Evolutionary conservation across 2,797 vertebrate genomes (phyloP), one percentile per base, ranked within the genome.

Genomic region (Argya squamiceps): DNA sequence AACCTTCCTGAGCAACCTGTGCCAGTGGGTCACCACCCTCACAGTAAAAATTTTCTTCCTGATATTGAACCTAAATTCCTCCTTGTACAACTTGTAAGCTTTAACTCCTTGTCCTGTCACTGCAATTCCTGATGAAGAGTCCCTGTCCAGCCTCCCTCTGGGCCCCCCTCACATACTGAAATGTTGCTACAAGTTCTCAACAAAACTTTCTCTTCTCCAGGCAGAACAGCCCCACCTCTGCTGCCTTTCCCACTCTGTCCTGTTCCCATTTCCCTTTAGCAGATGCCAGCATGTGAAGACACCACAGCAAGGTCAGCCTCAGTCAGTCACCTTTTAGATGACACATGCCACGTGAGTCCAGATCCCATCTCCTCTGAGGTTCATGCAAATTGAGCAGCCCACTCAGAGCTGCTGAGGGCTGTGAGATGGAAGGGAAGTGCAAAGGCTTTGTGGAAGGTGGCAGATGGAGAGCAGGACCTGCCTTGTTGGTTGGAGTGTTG

Each of bases 401-500:
- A 21, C 59, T 49, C 26, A 46, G 50, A 76, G 92, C 64, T 81
- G n/a, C 73, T 32, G 73, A 56, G 82, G 74, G 41, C 53, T 78
- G 39, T 4, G 76, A 92, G 65, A 47, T 87, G 78, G 36, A 76
- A 84, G 44, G 20, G 9, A 84, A 60, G 56, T 27, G 89, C 50
- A 63, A 76, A 89, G 70, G 67, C 69, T 74, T 71, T 44, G 23
- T 26, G 29, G 14, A 84, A 23, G 59, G 12, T 53, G 41, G 64
- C 92, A 97, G 92, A 95, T 94, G 93, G 92, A 93, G 69, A 71
- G 43, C 80, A 84, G 63, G 77, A 79, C 81, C 41, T 0, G 2
- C 21, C 52, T 1, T 1, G 0, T 17, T 79, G n/a, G 44, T 65
- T 76, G 75, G 36, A 53, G 47, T 12, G 63, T 18, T 8, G 6